Base-by-base conservation (phyloP, 2,797 vertebrate genomes). In the Falco peregrinus region DNA sequence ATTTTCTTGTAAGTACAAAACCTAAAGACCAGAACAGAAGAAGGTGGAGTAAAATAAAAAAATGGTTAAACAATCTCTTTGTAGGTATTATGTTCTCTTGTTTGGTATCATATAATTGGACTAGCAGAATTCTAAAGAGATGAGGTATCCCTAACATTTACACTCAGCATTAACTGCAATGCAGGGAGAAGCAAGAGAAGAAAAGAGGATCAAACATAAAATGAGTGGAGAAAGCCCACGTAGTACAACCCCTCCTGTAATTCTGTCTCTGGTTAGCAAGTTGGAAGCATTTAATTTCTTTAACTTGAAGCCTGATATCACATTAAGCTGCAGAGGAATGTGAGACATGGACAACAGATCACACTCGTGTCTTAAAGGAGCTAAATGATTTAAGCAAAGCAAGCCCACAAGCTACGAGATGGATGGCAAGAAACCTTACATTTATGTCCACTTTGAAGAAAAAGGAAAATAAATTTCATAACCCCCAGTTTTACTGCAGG, bases 261-360 rank as follows among this genome's bases (percentile, higher is more conserved):
- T 79, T 82, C 56, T 89, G 56, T 28, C 56, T 86, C 74, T 70
- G 59, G 67, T 93, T 80, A 89, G 78, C 45, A 69, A 89, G 53
- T 20, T 82, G 60, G 53, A 94, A 94, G 80, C 64, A 83, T 57
- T 91, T 88, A 0, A 48, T 69, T 80, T 88, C 82, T 95, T 81
- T 86, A 61, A 93, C 65, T 67, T 84, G 74, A 90, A 93, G 80
- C 39, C 67, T 63, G 74, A 92, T 70, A 89, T 20, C 77, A 67
- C 56, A 84, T 79, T 95, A 67, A 53, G 87, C 78, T 89, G 85
- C 68, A 87, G 92, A 60, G 95, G 84, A 64, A 74, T 18, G 21
- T 61, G 59, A 45, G 83, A 88, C 63, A 47, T 22, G 22, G 54
- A 53, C 56, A 74, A 71, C 61, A 88, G n/a, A 88, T 13, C 67